These are phyloP conservation scores for Girardinus metallicus DNA, from an alignment of 2,797 vertebrate species.

Conservation along the genomic window DNA sequence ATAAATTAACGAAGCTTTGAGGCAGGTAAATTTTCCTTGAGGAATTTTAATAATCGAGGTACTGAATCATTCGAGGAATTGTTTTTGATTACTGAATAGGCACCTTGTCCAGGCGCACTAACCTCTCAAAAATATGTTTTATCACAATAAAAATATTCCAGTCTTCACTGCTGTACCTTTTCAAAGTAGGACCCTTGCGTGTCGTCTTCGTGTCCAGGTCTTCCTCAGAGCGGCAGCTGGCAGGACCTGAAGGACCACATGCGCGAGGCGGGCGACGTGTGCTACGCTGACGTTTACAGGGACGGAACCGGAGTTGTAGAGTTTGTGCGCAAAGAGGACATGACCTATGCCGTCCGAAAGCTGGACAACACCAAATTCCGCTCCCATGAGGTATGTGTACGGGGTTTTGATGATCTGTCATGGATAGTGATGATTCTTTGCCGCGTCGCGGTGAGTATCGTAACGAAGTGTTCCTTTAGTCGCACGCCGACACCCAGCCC, in stretches of 20 bases:
- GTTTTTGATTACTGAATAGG: neutral
- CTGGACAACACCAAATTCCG: constrained; percentile 92
- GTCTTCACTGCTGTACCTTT: neutral
- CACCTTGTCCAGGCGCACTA: neutral
- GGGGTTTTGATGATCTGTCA: constrained; percentile 63
- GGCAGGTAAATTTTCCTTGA: too few species aligned
- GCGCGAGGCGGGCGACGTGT: constrained; percentile 89
- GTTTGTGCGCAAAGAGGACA: constrained; percentile 93
- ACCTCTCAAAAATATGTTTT: neutral
- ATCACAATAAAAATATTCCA: neutral
- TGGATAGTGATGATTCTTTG: constrained; percentile 71
- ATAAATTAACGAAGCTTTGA: too few species aligned
- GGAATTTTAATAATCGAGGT: too few species aligned
- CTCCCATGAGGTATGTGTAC: constrained; percentile 87
- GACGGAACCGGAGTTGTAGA: constrained; percentile 90
- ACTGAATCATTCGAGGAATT: too few species aligned
- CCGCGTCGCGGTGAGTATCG: constrained; percentile 72
- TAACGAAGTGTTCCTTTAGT: constrained; percentile 7
- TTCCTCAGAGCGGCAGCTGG: constrained; percentile 91
- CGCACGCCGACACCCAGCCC: constrained; percentile 34
- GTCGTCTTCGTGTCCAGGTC: constrained; percentile 69
- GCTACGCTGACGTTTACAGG: constrained; percentile 89
- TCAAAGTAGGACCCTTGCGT: neutral
- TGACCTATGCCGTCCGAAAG: constrained; percentile 90
- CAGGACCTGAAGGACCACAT: constrained; percentile 93